These are phyloP conservation scores for Natrix natrix DNA, from an alignment of 2,797 vertebrate species.

Conservation along the genomic window DNA sequence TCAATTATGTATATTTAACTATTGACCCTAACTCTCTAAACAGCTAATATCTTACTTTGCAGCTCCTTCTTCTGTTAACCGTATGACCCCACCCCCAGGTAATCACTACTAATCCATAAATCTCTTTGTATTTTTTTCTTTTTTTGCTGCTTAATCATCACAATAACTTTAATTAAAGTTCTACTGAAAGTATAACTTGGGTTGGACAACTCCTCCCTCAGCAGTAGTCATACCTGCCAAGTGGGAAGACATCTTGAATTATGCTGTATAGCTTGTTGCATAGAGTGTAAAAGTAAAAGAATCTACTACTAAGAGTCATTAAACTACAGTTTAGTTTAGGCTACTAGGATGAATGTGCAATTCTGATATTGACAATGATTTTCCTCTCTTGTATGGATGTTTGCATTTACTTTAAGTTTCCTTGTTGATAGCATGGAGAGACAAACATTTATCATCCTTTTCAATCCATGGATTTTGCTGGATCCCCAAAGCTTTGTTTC, in stretches of 20 bases:
- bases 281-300: not conserved
- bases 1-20: conserved; percentile 39
- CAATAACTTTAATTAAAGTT: not conserved
- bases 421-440: not conserved
- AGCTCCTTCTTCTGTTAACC: conserved; percentile 87
- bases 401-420: not conserved
- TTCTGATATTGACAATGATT: not conserved
- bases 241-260: not conserved
- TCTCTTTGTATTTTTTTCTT: not conserved
- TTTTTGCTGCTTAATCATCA: conserved; percentile 25
- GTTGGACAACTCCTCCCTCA: not conserved
- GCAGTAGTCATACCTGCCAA: not conserved
- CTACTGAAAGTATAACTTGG: not conserved
- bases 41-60: conserved; percentile 82
- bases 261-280: not conserved
- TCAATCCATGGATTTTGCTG: not conserved
- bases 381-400: not conserved
- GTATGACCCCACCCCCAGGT: conserved; percentile 79
- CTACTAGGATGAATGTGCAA: not conserved
- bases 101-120: conserved; percentile 68
- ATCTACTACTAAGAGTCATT: not conserved
- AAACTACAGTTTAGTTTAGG: not conserved
- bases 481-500: not conserved
- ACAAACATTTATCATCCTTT: not conserved
- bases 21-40: conserved; percentile 77